Conservation (phyloP, 2,797 vertebrate species). For the Potorous gilbertii region DNA sequence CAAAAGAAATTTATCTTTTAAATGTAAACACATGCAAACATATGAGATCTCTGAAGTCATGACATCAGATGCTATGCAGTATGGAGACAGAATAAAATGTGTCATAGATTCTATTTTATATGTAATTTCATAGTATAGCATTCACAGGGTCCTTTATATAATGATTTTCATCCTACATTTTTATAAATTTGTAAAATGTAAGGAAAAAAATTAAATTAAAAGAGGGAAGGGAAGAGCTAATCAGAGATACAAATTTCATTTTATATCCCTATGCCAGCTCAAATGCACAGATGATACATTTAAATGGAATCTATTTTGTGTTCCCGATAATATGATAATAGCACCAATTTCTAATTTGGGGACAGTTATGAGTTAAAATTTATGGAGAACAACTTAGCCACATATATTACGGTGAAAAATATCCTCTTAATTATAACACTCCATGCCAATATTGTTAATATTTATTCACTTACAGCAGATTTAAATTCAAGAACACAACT, state of each 20-base stretch:
- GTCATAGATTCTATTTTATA: constrained; percentile 53
- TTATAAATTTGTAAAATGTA: constrained; percentile 21
- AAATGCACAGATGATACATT: constrained; percentile 26
- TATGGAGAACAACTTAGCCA: constrained; percentile 44
- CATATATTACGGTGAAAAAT: constrained; percentile 19
- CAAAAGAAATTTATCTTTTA: constrained; percentile 42
- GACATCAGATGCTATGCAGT: constrained; percentile 71
- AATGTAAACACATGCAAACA: constrained; percentile 74
- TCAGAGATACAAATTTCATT: constrained; percentile 34
- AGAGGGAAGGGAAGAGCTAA: background rate
- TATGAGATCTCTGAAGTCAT: constrained; percentile 66
- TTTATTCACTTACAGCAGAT: constrained; percentile 35
- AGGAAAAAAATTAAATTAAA: constrained; percentile 44
- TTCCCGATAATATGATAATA: constrained; percentile 37
- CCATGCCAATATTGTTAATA: constrained; percentile 17
- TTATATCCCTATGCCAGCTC: constrained; percentile 49
- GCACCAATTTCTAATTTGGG: constrained; percentile 33
- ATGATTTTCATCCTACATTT: constrained; percentile 46
- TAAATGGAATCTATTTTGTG: constrained; percentile 34
- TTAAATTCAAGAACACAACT: constrained; percentile 56
- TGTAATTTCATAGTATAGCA: constrained; percentile 63
- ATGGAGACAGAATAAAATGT: constrained; percentile 65
- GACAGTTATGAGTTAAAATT: constrained; percentile 30
- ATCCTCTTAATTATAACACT: constrained; percentile 21
- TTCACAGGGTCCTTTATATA: constrained; percentile 46